These are phyloP conservation scores for Temnothorax curvispinosus DNA, from an alignment of 1,140 invertebrate species.

Conservation along the genomic window DNA sequence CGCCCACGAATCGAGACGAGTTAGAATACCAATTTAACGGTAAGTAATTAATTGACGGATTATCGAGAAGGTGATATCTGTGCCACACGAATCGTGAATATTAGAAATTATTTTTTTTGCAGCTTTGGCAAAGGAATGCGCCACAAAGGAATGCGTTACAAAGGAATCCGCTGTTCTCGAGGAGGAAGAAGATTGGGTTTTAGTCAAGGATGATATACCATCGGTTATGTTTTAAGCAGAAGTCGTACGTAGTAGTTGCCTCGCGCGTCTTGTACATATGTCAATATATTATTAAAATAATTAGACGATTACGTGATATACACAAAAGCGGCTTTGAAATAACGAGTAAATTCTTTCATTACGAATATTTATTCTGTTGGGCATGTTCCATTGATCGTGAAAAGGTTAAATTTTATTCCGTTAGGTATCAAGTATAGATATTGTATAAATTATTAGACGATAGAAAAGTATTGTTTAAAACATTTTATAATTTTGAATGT, in stretches of 20 bases:
- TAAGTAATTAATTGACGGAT: conserved; percentile 60
- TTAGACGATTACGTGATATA: conserved; percentile 16
- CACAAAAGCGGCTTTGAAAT: neutral
- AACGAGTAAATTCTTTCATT: neutral
- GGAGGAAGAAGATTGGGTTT: conserved; percentile 82
- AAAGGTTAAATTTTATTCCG: neutral
- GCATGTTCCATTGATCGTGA: neutral
- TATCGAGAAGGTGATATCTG: neutral
- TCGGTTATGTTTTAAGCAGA: conserved; percentile 57
- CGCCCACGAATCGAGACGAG: conserved; percentile 63
- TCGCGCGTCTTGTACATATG: conserved; percentile 16
- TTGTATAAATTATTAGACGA: conserved; percentile 5
- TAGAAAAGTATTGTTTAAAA: neutral
- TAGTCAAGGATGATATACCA: conserved; percentile 71
- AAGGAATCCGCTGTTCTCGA: conserved; percentile 71
- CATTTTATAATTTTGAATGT: neutral
- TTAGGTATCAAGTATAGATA: neutral
- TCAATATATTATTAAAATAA: conserved; percentile 35
- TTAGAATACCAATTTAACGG: conserved; percentile 78
- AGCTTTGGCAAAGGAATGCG: conserved; percentile 81
- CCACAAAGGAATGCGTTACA: conserved; percentile 79
- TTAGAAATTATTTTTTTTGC: conserved; percentile 66
- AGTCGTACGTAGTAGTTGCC: conserved; percentile 33
- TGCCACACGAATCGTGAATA: neutral
- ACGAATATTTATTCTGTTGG: neutral